These are phyloP conservation scores for Alloplasta piceator DNA, from an alignment of 2,888 invertebrate species.

Conservation along the genomic window DNA sequence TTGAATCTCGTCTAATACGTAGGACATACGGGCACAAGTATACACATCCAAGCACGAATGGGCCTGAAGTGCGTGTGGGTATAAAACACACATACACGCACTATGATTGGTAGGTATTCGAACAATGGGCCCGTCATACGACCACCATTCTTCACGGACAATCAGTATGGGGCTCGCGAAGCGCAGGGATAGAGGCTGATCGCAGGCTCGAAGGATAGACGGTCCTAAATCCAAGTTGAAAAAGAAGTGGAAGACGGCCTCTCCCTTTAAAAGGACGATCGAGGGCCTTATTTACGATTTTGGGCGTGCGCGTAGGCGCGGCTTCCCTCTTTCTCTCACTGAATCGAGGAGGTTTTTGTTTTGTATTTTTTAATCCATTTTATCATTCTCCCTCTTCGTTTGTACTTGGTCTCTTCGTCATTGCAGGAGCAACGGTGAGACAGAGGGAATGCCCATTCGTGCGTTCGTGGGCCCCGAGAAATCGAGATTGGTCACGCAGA, in stretches of 20 bases:
- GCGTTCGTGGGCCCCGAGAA: slow-evolving; percentile 42
- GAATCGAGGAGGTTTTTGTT: slow-evolving; percentile 37
- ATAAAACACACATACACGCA: slow-evolving; percentile 68
- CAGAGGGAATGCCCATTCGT: slow-evolving; percentile 30
- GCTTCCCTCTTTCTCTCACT: slow-evolving; percentile 55
- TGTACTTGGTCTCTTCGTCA: slow-evolving; percentile 18
- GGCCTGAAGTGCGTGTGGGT: slow-evolving; percentile 51
- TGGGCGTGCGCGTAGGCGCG: slow-evolving; percentile 69
- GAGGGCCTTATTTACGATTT: slow-evolving; percentile 80
- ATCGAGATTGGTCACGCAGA: slow-evolving; percentile 55
- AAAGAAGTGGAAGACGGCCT: slow-evolving; percentile 53
- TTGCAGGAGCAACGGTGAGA: slow-evolving; percentile 39
- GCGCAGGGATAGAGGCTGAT: slow-evolving; percentile 43
- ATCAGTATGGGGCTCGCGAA: slow-evolving; percentile 71
- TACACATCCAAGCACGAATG: slow-evolving; percentile 28
- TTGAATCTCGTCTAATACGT: slow-evolving; percentile 52
- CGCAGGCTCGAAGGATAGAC: slow-evolving; percentile 51
- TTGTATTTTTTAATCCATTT: background rate
- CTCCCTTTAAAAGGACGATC: slow-evolving; percentile 81
- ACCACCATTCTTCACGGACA: slow-evolving; percentile 81
- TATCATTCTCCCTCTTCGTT: slow-evolving; percentile 25
- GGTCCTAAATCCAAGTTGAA: slow-evolving; percentile 59
- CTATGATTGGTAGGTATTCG: slow-evolving; percentile 69
- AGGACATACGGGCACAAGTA: slow-evolving; percentile 60
- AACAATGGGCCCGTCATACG: slow-evolving; percentile 81